Percentiles rank a stretch among this genome's conserved stretches.
Evolutionary conservation across 2,113 vertebrate genomes (phyloP).

Genomic region (Oxyruncus cristatus): DNA sequence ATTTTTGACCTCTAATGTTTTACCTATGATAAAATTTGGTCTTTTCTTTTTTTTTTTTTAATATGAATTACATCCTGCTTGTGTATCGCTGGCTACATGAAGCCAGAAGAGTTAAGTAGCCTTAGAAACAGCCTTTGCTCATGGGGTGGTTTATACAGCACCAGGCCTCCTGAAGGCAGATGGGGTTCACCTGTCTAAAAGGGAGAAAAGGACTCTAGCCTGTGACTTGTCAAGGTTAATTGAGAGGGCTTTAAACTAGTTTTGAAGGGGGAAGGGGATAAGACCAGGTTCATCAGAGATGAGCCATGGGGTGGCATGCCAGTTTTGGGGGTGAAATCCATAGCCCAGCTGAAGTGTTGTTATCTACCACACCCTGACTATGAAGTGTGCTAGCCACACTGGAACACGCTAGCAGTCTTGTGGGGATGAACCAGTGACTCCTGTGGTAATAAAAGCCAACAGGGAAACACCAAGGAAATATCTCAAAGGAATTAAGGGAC

Average conservation of each 20-base stretch:
- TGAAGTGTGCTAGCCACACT: background rate
- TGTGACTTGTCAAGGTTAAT: background rate
- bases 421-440: background rate
- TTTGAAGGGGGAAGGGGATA: background rate
- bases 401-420: background rate
- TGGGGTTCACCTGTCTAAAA: background rate
- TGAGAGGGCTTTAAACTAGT: background rate
- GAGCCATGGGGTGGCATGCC: background rate
- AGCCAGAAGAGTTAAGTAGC: background rate
- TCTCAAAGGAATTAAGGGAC: background rate
- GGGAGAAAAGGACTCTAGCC: background rate
- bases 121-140: background rate
- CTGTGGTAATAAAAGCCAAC: background rate
- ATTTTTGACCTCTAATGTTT: slow-evolving; percentile 73
- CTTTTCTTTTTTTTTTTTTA: background rate
- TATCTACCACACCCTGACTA: background rate
- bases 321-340: background rate
- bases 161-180: background rate
- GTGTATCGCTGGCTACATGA: background rate
- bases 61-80: background rate
- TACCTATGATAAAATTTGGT: slow-evolving; percentile 37
- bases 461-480: background rate
- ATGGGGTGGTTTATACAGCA: background rate
- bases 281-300: background rate
- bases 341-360: background rate